Base-by-base conservation (phyloP, 2,888 invertebrate genomes). In the Tachina lurida region DNA sequence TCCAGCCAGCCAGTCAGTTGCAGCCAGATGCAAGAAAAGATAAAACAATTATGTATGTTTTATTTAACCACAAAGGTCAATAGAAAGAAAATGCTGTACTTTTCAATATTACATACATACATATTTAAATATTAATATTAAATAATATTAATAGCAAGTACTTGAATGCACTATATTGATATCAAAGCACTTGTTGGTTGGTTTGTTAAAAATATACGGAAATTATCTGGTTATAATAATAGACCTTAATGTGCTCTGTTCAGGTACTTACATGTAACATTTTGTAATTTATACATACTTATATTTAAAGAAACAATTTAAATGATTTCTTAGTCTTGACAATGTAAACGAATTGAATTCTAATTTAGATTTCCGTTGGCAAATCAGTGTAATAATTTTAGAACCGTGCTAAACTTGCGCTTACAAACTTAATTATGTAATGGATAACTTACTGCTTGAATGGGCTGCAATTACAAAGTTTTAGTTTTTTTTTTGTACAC, bases 1-100 rank as follows among this genome's bases (percentile, higher is more conserved):
- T n/a, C n/a, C n/a, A 58, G 43, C 9, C 56, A 45, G 13, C 7
- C 54, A 73, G 47, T 10, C 47, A 54, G 47, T 67, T 67, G 45
- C 71, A 17, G 49, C n/a, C n/a, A 68, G 43, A 65, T 75, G 60
- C 13, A 39, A 54, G 52, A 45, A 60, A 73, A 54, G 75, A 76
- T 65, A 54, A 71, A 74, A 54, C 49, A 79, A 75, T 71, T 76
- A 80, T 71, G 71, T 76, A 80, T 71, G 71, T 73, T 58, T 56
- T 41, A n/a, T 8, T 67, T 76, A 86, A 83, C 86, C 83, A 52
- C 86, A 83, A 80, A 86, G 86, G 86, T 73, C 79, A 79, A 73
- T 65, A 47, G 22, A 73, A 75, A 47, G 22, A 73, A 75, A 71
- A 60, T 71, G 56, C 41, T 71, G 22, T 47, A 43, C 70, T 70